These are phyloP conservation scores for Xenops minutus DNA, from an alignment of 2,797 vertebrate species.

Conservation along the genomic window DNA sequence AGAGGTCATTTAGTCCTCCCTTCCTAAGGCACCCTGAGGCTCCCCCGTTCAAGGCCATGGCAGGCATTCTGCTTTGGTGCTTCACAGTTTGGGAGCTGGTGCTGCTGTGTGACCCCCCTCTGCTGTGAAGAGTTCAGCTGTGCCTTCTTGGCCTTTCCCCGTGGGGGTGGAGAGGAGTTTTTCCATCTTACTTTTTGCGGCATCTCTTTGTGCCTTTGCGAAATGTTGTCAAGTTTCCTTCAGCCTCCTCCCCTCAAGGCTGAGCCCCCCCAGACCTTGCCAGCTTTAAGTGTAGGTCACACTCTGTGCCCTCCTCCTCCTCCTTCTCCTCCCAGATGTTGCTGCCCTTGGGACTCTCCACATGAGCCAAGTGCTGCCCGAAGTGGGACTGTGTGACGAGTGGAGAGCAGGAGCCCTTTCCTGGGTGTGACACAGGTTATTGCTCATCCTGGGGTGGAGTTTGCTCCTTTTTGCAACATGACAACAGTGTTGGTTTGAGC, in stretches of 20 bases:
- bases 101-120: not conserved
- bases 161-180: not conserved
- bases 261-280: not conserved
- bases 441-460: not conserved
- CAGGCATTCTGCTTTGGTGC: not conserved
- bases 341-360: not conserved
- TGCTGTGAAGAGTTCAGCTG: not conserved
- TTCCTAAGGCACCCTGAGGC: not conserved
- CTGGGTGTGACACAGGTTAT: fast-evolving
- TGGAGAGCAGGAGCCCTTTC: not conserved
- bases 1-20: not conserved
- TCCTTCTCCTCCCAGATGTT: not conserved
- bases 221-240: not conserved
- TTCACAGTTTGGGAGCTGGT: not conserved
- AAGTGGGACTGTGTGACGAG: not conserved
- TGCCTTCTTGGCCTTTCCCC: not conserved
- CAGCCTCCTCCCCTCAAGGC: not conserved
- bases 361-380: not conserved
- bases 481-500: not conserved
- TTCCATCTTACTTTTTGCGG: not conserved
- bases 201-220: not conserved
- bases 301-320: not conserved
- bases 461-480: not conserved
- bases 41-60: not conserved
- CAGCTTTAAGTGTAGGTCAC: not conserved